Evolutionary conservation across 1,140 invertebrate genomes (phyloP), one percentile per base, ranked within the genome.

Genomic region (Caenorhabditis latens): DNA sequence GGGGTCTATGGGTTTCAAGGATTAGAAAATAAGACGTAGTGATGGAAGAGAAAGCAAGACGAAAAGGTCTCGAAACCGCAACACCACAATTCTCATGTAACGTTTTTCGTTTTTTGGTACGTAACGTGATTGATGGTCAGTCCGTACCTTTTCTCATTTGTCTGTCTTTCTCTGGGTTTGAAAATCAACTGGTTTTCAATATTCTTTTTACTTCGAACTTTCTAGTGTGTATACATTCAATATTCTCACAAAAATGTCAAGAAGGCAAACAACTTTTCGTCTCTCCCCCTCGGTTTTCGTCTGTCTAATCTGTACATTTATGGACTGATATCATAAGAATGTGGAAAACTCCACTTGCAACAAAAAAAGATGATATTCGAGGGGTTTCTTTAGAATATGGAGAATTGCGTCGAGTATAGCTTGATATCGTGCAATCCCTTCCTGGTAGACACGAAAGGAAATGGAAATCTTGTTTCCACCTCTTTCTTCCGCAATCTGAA

Each of bases 281-380:
- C 65, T 46, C 42, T 46, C 14, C 42, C 42, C 19, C 71, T 43
- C 46, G 1, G 32, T 42, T 48, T 50, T 50, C 11, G 21, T n/a
- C 19, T 79, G 9, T 79, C 71, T 79, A 79, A 79, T 79, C 71
- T 50, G 43, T 42, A 79, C 67, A 71, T 46, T 24, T 50, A 79
- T 79, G 71, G 65, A 50, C 71, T 79, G 71, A 79, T 71, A 71
- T 71, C 67, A 71, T 53, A 79, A 79, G 71, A 79, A 79, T 79
- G 71, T 79, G 71, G 13, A 79, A 79, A 21, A 79, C 46, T n/a
- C 9, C 14, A 53, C 53, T 50, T 43, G 40, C 21, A 71, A 32
- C 40, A 71, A 71, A 46, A 46, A 71, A 21, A 46, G 3, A 32
- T 24, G 24, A 24, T 43, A 21, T 71, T 40, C 4, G 19, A 71